Percentiles rank a stretch among this genome's conserved stretches.
Evolutionary conservation across 2,888 invertebrate genomes (phyloP).

Genomic region (Podotricha telesiphe): DNA sequence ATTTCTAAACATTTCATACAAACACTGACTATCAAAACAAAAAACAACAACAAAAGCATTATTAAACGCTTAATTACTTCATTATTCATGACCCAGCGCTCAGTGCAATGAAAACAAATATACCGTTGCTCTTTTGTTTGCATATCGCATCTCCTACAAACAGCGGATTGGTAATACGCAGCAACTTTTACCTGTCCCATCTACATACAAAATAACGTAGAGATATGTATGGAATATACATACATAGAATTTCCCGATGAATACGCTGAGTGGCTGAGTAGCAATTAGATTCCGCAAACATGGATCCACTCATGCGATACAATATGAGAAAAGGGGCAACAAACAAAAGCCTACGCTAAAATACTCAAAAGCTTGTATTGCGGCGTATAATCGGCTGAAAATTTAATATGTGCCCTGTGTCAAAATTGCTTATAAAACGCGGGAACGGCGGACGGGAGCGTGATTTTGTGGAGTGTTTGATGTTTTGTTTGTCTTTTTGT

Average conservation of each 20-base stretch:
- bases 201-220: not conserved
- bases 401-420: constrained; percentile 45
- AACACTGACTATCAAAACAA: not conserved
- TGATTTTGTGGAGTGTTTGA: constrained; percentile 24
- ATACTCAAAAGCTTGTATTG: constrained; percentile 45
- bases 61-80: constrained; percentile 14
- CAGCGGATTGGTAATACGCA: constrained; percentile 14
- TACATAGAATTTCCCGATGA: constrained; percentile 70
- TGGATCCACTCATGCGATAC: constrained; percentile 73
- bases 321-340: constrained; percentile 76
- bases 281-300: constrained; percentile 80
- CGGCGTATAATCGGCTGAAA: constrained; percentile 45
- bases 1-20: not conserved
- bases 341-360: constrained; percentile 65
- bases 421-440: constrained; percentile 38
- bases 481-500: constrained; percentile 17
- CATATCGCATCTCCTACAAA: constrained; percentile 18
- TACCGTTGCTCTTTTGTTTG: constrained; percentile 17
- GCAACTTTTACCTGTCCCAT: constrained; percentile 15
- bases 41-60: constrained; percentile 4
- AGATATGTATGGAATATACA: constrained; percentile 12
- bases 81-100: constrained; percentile 18
- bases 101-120: constrained; percentile 17
- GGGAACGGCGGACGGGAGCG: constrained; percentile 19
- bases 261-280: constrained; percentile 78